These are phyloP conservation scores for Schrankia costaestrigalis DNA, from an alignment of 2,888 invertebrate genomes.

Conservation along the genomic window DNA sequence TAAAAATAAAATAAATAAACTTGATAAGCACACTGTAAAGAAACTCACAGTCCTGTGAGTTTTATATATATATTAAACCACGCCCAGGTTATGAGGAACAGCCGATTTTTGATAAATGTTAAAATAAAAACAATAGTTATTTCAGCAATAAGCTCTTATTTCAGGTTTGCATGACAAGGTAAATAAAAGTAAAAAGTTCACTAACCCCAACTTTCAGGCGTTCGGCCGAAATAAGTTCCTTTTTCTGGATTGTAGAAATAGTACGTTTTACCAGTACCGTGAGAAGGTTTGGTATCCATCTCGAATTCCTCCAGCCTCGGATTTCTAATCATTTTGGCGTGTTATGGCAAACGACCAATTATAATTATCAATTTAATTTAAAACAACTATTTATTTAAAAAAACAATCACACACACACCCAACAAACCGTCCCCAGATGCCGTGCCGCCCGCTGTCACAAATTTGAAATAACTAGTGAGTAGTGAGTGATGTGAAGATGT, in stretches of 20 bases:
- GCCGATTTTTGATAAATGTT: neutral
- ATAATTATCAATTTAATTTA: no score
- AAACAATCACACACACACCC: slow-evolving; percentile 20
- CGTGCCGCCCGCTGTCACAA: slow-evolving; percentile 27
- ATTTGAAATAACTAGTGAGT: slow-evolving; percentile 25
- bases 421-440: no score
- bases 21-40: no score
- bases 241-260: slow-evolving; percentile 66
- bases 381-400: no score
- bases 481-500: neutral
- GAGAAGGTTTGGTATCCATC: slow-evolving; percentile 53
- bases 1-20: no score
- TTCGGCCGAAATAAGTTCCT: slow-evolving; percentile 69
- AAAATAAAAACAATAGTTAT: no score
- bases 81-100: no score
- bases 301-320: slow-evolving; percentile 63
- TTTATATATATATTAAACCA: no score
- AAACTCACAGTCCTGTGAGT: no score
- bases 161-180: no score
- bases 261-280: slow-evolving; percentile 37
- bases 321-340: slow-evolving; percentile 58
- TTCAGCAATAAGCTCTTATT: no score
- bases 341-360: no score
- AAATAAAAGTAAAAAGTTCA: slow-evolving; percentile 23
- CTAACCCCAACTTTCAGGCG: slow-evolving; percentile 78